Percentiles rank a stretch among this genome's conserved stretches.
phyloP scores from a whole-genome alignment of 2,113 vertebrate genomes.

The Lagenorhynchus albirostris region DNA sequence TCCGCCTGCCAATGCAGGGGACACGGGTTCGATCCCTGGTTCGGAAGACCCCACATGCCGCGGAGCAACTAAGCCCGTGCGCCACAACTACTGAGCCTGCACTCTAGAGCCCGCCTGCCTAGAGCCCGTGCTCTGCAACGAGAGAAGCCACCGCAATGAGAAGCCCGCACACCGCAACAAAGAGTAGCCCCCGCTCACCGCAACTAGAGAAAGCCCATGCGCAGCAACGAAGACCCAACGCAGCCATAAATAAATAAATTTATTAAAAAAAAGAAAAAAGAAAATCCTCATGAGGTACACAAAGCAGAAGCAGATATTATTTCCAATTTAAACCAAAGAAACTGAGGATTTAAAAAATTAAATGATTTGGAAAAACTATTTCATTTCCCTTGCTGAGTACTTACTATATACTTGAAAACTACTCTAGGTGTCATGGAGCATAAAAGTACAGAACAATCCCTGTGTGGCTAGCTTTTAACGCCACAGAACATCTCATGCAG shows the following conservation, averaged over 20 bases:
- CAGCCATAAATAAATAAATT: no score
- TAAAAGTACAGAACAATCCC: neutral
- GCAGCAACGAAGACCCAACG: no score
- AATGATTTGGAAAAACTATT: neutral
- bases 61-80: no score
- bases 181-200: no score
- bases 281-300: neutral
- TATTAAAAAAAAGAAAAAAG: neutral
- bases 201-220: no score
- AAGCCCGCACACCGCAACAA: no score
- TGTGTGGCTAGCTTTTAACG: neutral
- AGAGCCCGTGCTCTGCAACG: no score
- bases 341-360: neutral
- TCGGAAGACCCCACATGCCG: accelerated
- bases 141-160: no score
- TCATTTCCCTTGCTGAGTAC: neutral
- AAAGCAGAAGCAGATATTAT: neutral
- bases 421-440: neutral
- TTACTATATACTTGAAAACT: neutral
- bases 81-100: no score
- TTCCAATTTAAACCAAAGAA: neutral
- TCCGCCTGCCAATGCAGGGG: no score
- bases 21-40: no score
- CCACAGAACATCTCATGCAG: neutral
- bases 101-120: no score